Evolutionary conservation across 2,888 invertebrate species (phyloP), one percentile per base, ranked within the genome.

Genomic region (Osmoderma eremita): DNA sequence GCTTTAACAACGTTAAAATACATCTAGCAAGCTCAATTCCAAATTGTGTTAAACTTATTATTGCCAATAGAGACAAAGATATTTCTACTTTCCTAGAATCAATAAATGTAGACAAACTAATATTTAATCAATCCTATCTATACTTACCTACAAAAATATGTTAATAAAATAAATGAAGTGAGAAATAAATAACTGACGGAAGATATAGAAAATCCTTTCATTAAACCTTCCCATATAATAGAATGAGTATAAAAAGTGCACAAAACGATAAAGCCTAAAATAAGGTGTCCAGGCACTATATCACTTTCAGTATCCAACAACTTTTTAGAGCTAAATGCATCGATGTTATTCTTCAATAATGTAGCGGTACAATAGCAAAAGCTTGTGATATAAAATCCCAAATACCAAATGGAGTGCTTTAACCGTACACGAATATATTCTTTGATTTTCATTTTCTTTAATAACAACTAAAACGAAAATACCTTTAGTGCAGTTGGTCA

Each of bases 201-300:
- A 15, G 67, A 65, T n/a, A 73, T 45, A 42, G 75, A 66, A 58
- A 69, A 70, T 10, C 72, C 71, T 49, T 71, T 71, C 42, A 76
- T 75, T 12, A 77, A 65, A 15, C 75, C 73, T 69, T 79, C 78
- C 77, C 78, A 78, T 38, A 78, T 66, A 12, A 74, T 72, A 45
- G 76, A 76, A 63, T 79, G 78, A 12, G 78, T 71, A 69, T 77
- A 79, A 71, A 78, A 80, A 10, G 78, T 76, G 39, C 75, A 74
- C 53, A 80, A 71, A 39, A 80, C 65, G 24, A 76, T 75, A 64
- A 78, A 77, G 17, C 79, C 79, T 53, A 79, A 68, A 17, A 78
- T 65, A 15, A 78, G 72, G 65, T 78, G 76, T 3, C 74, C 71
- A 17, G 75, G 73, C 20, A 75, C 71, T 6, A 68, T 67, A 12